Evolutionary conservation across 1,140 invertebrate species (phyloP), one percentile per base, ranked within the genome.

Genomic region (Arion vulgaris): DNA sequence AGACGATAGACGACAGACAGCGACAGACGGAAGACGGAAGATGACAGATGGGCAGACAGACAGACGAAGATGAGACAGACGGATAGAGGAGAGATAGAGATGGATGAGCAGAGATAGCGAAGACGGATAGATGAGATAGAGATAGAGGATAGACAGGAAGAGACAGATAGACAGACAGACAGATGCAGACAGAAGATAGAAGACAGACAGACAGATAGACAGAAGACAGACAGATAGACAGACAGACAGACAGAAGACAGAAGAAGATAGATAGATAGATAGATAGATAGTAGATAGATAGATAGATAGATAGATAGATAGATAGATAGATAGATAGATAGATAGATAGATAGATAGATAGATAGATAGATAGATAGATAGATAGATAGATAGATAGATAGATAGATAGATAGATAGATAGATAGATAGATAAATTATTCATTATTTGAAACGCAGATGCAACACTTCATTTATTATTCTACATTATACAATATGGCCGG

Each of bases 331-430:
- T 26, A 57, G 49, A 32, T 19, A 32, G 28, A 28, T 26, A 77
- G 49, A 57, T 26, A 53, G 75, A 57, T 15, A 53, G 75, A 77
- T 38, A 57, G 49, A 57, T 19, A 36, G 17, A 57, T 38, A 57
- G 49, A 51, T 34, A 77, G 49, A 36, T 19, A 36, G 75, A 23
- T 15, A 69, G 32, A 34, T 32, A 34, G 68, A 34, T 34, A 69
- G 32, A 69, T 34, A 69, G 32, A 28, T 28, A 69, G n/a, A 69
- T 28, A 69, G 68, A 69, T 32, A 69, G 68, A 34, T 69, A 34
- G 57, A 66, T 66, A 66, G 57, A 66, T 66, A 66, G 57, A 66
- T 66, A 66, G 57, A 66, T 66, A 66, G 57, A 66, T 66, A 66
- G 57, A 66, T 66, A 66, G 57, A 66, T 66, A 66, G 57, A 66